Conservation (phyloP, 2,113 vertebrate genomes). For the Mystacornis crossleyi region DNA sequence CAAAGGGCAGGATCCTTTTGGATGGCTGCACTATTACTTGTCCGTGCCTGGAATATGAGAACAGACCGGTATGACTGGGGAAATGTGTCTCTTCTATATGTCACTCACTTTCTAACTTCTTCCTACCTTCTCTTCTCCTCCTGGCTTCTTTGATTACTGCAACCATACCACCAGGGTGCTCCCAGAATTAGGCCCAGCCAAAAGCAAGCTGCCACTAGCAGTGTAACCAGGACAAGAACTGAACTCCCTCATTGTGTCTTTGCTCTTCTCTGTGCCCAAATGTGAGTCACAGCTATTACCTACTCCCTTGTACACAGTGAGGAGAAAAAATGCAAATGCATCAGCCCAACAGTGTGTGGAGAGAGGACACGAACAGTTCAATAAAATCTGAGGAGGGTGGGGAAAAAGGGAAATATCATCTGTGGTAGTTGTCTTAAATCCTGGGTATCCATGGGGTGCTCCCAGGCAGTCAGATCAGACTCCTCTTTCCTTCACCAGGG, state of each 20-base stretch:
- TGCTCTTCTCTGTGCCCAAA: background rate
- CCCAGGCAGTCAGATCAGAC: background rate
- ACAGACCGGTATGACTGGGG: slow-evolving; percentile 81
- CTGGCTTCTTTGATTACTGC: background rate
- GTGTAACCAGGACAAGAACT: background rate
- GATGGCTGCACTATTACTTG: slow-evolving; percentile 86
- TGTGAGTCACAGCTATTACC: background rate
- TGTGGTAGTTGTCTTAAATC: background rate
- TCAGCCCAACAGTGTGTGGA: background rate
- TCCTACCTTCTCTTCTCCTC: background rate
- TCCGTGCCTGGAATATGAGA: slow-evolving; percentile 90
- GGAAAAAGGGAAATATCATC: background rate
- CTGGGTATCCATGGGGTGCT: background rate
- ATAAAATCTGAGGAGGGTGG: background rate
- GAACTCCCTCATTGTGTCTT: background rate
- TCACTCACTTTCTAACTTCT: background rate
- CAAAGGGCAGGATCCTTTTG: slow-evolving; percentile 85
- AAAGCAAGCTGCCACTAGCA: background rate
- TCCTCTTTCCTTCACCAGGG: background rate
- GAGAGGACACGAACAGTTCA: background rate
- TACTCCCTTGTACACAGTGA: too few relatives aligned
- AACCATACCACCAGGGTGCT: background rate
- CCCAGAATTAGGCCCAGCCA: background rate
- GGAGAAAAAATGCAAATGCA: background rate
- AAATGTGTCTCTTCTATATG: background rate